Conservation (phyloP, 2,888 invertebrate genomes). For the Aplocera efformata region DNA sequence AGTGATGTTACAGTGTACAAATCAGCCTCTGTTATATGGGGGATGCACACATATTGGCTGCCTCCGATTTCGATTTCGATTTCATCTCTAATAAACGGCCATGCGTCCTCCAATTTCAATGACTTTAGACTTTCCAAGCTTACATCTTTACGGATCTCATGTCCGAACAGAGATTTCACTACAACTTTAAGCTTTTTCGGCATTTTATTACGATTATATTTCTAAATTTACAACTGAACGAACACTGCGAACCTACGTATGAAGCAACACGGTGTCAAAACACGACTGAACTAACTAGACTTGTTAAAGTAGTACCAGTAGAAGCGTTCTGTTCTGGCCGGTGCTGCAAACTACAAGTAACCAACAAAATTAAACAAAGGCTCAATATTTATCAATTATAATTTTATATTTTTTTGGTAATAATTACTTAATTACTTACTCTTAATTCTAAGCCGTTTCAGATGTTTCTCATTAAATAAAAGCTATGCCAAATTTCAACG, state of each 20-base stretch:
- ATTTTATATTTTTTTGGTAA: too few species aligned
- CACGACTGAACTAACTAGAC: conserved; percentile 33
- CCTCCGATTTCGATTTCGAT: conserved; percentile 77
- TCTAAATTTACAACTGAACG: conserved; percentile 20
- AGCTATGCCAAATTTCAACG: too few species aligned
- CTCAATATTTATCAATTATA: too few species aligned
- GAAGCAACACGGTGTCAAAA: conserved; percentile 33
- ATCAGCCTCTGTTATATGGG: conserved; percentile 75
- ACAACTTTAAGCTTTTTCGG: conserved; percentile 76
- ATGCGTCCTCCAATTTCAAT: conserved; percentile 72
- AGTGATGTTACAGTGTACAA: conserved; percentile 71
- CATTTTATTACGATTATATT: conserved; percentile 43
- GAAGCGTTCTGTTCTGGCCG: too few species aligned
- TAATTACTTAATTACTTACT: too few species aligned
- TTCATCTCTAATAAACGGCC: conserved; percentile 78
- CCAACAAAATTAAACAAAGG: too few species aligned
- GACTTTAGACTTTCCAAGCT: conserved; percentile 67
- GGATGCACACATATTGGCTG: conserved; percentile 72
- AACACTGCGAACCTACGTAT: conserved; percentile 20
- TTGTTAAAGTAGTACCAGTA: too few species aligned
- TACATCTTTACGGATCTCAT: conserved; percentile 77
- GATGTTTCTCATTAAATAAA: too few species aligned
- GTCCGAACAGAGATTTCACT: conserved; percentile 72
- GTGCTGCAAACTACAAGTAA: too few species aligned
- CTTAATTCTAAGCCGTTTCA: too few species aligned